These are phyloP conservation scores for Oreonectes daqikongensis DNA, from an alignment of 2,797 vertebrate genomes.

Conservation along the genomic window DNA sequence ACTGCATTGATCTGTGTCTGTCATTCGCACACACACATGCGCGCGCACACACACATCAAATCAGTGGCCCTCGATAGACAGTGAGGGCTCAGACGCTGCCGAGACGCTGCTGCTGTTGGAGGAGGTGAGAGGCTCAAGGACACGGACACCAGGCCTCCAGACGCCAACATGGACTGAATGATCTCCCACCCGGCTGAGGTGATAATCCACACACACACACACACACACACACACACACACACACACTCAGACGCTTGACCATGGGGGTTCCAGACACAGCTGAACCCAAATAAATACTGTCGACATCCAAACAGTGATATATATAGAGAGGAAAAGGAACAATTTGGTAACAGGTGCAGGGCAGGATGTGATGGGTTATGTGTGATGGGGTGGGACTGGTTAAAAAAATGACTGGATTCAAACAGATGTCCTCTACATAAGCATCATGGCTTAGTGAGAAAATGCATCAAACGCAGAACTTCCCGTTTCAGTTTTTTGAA, in stretches of 20 bases:
- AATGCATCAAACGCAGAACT: too few species aligned
- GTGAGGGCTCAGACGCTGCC: slow-evolving; percentile 11
- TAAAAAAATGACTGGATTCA: too few species aligned
- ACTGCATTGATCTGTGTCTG: slow-evolving; percentile 49
- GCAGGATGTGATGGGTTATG: neutral
- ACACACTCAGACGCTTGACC: neutral
- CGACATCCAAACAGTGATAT: neutral
- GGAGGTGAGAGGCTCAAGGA: slow-evolving; percentile 46
- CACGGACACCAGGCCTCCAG: slow-evolving; percentile 19
- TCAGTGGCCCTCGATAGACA: slow-evolving; percentile 21
- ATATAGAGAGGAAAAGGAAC: neutral
- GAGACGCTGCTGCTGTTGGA: slow-evolving; percentile 1
- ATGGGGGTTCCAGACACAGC: neutral
- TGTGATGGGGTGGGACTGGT: neutral
- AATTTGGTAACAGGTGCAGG: neutral
- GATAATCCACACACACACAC: slow-evolving; percentile 31
- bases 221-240: neutral
- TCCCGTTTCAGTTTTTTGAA: too few species aligned
- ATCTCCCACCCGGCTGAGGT: slow-evolving; percentile 19
- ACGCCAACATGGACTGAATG: slow-evolving; percentile 19
- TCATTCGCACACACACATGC: slow-evolving; percentile 17
- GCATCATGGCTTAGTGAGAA: too few species aligned
- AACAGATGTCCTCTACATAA: too few species aligned
- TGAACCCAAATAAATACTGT: neutral
- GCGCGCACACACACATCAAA: slow-evolving; percentile 45